A percentile compares a stretch with the other conserved stretches of the same genome.
These are phyloP conservation scores for Nasua narica DNA, from an alignment of 2,797 vertebrate species.

Conservation along the genomic window DNA sequence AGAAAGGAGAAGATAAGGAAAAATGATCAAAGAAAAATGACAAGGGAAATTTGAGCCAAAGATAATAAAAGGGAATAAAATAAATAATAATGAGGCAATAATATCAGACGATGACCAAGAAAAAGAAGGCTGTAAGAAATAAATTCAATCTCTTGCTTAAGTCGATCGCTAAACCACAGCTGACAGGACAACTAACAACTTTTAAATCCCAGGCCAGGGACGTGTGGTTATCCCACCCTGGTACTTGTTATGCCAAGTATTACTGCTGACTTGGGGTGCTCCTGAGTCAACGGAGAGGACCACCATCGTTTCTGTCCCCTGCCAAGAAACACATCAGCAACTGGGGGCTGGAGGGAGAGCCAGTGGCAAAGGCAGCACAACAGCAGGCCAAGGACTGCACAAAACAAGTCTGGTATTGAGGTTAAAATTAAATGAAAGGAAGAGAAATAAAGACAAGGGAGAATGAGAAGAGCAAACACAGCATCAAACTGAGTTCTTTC, in stretches of 20 bases:
- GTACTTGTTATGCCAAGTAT: conserved; percentile 16
- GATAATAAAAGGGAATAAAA: conserved; percentile 43
- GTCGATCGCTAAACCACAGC: conserved; percentile 45
- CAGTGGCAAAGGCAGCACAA: background rate
- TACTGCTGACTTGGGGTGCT: conserved; percentile 17
- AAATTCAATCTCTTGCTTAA: conserved; percentile 54
- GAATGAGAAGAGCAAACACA: conserved; percentile 23
- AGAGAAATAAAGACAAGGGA: conserved; percentile 23
- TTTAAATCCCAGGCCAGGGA: conserved; percentile 32
- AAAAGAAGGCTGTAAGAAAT: conserved; percentile 43
- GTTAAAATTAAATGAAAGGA: conserved; percentile 49
- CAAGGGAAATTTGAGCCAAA: conserved; percentile 22
- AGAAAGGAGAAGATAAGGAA: background rate
- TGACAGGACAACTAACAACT: conserved; percentile 55
- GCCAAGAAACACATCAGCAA: conserved; percentile 35
- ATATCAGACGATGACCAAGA: background rate
- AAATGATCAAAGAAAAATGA: conserved; percentile 36
- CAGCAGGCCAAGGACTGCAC: conserved; percentile 10
- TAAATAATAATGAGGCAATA: conserved; percentile 37
- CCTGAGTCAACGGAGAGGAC: conserved; percentile 14
- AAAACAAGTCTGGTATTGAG: conserved; percentile 39
- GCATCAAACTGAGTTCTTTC: background rate
- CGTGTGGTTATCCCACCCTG: conserved; percentile 29
- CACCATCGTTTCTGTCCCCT: conserved; percentile 42
- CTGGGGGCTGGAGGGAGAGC: background rate